Evolutionary conservation across 2,797 vertebrate genomes (phyloP).

Genomic region (Acanthis flammea): DNA sequence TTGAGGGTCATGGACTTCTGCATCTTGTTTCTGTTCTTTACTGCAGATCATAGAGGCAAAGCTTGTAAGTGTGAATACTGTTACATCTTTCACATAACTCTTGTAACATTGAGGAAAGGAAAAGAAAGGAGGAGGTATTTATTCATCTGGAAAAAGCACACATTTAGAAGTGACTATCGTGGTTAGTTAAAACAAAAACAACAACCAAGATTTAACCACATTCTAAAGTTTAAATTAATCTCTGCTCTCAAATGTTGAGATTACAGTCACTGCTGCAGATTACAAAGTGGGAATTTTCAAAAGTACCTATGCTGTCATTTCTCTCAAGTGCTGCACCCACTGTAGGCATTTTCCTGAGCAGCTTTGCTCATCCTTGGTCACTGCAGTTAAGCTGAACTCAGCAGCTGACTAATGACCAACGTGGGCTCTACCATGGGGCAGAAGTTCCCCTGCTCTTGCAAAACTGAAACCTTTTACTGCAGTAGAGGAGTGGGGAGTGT

Average conservation of each 20-base stretch:
- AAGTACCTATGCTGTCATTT: background rate
- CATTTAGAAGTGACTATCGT: background rate
- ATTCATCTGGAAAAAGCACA: background rate
- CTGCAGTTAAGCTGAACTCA: background rate
- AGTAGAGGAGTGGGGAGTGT: background rate
- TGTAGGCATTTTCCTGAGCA: background rate
- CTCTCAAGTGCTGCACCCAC: background rate
- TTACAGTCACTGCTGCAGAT: background rate
- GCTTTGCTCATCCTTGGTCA: background rate
- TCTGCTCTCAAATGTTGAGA: background rate
- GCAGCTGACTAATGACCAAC: background rate
- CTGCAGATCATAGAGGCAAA: background rate
- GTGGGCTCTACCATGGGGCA: background rate
- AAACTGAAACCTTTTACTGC: background rate
- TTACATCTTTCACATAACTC: background rate
- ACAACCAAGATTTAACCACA: background rate
- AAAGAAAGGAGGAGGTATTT: background rate
- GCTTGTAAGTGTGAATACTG: background rate
- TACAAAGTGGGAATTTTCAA: background rate
- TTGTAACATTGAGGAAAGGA: background rate
- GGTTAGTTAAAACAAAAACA: background rate
- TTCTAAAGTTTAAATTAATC: background rate
- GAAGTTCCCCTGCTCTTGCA: background rate
- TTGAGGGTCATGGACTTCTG: background rate
- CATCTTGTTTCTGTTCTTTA: background rate